Conservation (phyloP, 2,888 invertebrate species). For the Lordiphosa fenestrarum region DNA sequence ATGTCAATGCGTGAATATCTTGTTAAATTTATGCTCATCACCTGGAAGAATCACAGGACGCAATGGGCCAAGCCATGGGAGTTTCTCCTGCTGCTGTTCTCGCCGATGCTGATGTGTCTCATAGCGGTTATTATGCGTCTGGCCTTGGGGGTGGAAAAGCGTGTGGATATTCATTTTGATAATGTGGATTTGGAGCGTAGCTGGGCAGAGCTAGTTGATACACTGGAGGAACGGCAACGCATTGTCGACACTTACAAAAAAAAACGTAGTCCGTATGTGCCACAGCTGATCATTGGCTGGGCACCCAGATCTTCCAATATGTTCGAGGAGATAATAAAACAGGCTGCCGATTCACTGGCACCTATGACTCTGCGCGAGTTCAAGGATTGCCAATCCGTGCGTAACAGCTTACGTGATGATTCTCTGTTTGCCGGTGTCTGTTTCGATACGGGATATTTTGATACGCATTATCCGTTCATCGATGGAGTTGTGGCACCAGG, state of each 20-base stretch:
- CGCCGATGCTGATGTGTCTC: conserved; percentile 29
- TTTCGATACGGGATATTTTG: conserved; percentile 83
- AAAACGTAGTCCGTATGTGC: conserved; percentile 39
- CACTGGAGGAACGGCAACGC: conserved; percentile 8
- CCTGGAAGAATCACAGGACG: conserved; percentile 49
- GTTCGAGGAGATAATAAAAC: conserved; percentile 29
- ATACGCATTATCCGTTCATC: not conserved
- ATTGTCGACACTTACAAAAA: conserved; percentile 4
- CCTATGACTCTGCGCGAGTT: conserved; percentile 17
- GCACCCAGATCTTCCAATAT: conserved; percentile 37
- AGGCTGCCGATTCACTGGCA: conserved; percentile 1
- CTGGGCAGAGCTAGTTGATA: conserved; percentile 42
- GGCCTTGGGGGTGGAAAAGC: conserved; percentile 1
- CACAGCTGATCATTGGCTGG: conserved; percentile 51
- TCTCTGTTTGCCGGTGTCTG: conserved; percentile 58
- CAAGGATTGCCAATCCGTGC: conserved; percentile 24
- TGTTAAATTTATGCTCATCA: conserved; percentile 37
- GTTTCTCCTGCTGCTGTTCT: conserved; percentile 31
- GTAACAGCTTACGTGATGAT: conserved; percentile 18
- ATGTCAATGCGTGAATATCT: conserved; percentile 43
- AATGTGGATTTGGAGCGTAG: conserved; percentile 30
- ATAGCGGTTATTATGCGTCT: conserved; percentile 26
- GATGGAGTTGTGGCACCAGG: not conserved
- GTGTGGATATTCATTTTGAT: conserved; percentile 18
- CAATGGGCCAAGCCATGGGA: conserved; percentile 42